phyloP scores from a whole-genome alignment of 2,888 invertebrate species.

The Phaedon cochleariae region DNA sequence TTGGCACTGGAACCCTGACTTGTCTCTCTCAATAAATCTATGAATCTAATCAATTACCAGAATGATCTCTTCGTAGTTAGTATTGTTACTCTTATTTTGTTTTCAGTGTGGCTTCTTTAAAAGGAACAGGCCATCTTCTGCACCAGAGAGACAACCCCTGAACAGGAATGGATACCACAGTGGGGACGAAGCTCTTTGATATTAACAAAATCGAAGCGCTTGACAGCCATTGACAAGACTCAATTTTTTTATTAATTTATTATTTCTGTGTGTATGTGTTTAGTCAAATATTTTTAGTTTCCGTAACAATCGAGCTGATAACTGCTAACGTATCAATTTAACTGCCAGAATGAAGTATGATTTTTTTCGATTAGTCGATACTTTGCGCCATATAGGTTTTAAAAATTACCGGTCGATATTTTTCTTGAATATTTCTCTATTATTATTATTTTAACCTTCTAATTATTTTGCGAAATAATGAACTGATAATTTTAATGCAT shows the following conservation, averaged over 20 bases:
- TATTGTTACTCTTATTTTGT: no score
- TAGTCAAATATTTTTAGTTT: slow-evolving; percentile 44
- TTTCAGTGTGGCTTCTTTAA: slow-evolving; percentile 91
- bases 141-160: slow-evolving; percentile 84
- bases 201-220: slow-evolving; percentile 6
- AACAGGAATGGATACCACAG: slow-evolving; percentile 76
- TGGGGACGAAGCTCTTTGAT: slow-evolving; percentile 79
- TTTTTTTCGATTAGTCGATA: neutral
- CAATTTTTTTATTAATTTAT: slow-evolving; percentile 49
- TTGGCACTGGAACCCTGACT: no score
- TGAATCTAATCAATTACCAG: no score
- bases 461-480: neutral
- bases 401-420: neutral
- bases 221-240: slow-evolving; percentile 43
- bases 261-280: slow-evolving; percentile 48
- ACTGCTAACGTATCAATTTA: slow-evolving; percentile 27
- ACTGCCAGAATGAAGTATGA: neutral
- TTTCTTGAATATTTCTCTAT: neutral
- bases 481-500: neutral
- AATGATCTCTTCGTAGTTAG: no score
- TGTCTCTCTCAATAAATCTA: no score
- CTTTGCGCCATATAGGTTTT: neutral
- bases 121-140: slow-evolving; percentile 83
- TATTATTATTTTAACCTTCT: neutral
- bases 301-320: slow-evolving; percentile 27